These are phyloP conservation scores for Tetragonisca angustula DNA, from an alignment of 2,888 invertebrate species.

Conservation along the genomic window DNA sequence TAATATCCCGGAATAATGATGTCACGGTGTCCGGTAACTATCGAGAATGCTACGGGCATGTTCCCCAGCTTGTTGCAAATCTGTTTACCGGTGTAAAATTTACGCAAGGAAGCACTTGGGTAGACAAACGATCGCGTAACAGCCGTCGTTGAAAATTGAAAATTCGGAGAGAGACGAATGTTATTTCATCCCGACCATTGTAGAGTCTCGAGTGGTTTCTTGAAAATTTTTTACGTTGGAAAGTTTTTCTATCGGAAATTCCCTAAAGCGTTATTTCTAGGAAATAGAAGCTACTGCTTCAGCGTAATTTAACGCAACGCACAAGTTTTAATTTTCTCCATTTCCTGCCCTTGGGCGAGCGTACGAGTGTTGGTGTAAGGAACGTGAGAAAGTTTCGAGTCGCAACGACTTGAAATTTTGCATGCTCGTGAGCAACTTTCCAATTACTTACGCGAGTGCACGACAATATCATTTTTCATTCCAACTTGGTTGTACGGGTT, in stretches of 20 bases:
- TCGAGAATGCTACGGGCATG: constrained; percentile 28
- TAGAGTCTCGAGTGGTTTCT: too few species aligned
- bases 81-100: constrained; percentile 36
- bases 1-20: constrained; percentile 78
- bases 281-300: neutral
- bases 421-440: too few species aligned
- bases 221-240: too few species aligned
- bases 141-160: constrained; percentile 8
- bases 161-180: constrained; percentile 10
- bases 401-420: neutral
- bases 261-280: neutral
- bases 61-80: constrained; percentile 1
- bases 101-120: neutral
- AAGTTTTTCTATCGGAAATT: neutral
- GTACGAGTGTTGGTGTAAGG: neutral
- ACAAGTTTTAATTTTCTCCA: neutral
- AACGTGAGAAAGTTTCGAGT: neutral
- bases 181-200: too few species aligned
- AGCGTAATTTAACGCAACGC: neutral
- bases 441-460: too few species aligned
- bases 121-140: too few species aligned
- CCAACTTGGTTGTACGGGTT: too few species aligned
- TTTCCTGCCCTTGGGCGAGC: too few species aligned
- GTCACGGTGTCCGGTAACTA: constrained; percentile 46
- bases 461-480: too few species aligned